Evolutionary conservation across 2,797 vertebrate species (phyloP), one percentile per base, ranked within the genome.

Genomic region (Sebastes jordani): DNA sequence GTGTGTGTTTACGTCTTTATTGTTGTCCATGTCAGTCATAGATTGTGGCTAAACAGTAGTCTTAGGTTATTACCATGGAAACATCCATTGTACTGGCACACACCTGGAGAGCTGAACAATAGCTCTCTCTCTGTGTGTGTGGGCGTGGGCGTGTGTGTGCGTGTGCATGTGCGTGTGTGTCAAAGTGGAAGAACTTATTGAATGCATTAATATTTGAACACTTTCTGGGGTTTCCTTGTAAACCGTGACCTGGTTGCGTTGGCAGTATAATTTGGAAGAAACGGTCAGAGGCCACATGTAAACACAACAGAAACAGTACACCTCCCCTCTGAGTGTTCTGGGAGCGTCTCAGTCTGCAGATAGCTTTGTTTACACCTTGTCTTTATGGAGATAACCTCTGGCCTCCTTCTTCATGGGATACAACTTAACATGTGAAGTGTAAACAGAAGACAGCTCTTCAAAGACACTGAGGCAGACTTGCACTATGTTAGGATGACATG

Each of bases 351-450:
- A 69, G 63, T 76, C 63, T 61, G 56, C 60, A 81, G 65, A 84
- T 65, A 64, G 60, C 61, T 76, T 83, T 89, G 87, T 91, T 87
- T 89, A 81, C 73, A 71, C 20, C 65, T 34, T 29, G 54, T 85
- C 70, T 66, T 78, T 62, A 84, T 38, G 72, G 71, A 64, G 86
- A 91, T 89, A 86, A 92, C 74, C 85, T 81, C 23, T 85, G 74
- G 18, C 86, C 70, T 78, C 25, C 10, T 34, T 4, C 38, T 70
- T 69, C 52, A 61, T 71, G 66, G 56, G 66, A 86, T 14, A 76
- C 65, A 80, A 85, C 75, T 69, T 13, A 65, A 86, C 78, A 83
- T 54, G 63, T 25, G 9, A 9, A 60, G 38, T 68, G 71, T 73
- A 84, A 88, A 90, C 67, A 86, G 25, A 80, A 4, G 42, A 61